These are phyloP conservation scores for Hyaena hyaena DNA, from an alignment of 2,113 vertebrate genomes.

Conservation along the genomic window DNA sequence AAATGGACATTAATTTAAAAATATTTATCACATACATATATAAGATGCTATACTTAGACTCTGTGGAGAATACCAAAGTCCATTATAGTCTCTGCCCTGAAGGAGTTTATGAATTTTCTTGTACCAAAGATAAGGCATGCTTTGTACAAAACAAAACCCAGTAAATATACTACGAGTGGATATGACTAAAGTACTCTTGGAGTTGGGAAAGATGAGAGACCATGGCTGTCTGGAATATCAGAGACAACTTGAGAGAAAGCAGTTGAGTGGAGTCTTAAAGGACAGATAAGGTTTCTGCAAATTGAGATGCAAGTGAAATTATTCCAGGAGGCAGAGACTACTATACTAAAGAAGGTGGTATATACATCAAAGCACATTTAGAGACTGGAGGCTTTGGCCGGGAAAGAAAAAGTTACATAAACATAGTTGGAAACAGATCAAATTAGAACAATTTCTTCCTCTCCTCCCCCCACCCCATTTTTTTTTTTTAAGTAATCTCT, in stretches of 20 bases:
- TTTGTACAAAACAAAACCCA: conserved; percentile 44
- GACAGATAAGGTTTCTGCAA: conserved; percentile 21
- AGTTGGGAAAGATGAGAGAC: conserved; percentile 30
- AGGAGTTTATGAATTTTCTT: conserved; percentile 43
- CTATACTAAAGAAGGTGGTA: not conserved
- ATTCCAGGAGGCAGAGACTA: not conserved
- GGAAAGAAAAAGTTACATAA: not conserved
- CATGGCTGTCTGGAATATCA: not conserved
- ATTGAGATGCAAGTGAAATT: conserved; percentile 10
- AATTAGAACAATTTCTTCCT: not conserved
- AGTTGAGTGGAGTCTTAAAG: not conserved
- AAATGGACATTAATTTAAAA: conserved; percentile 39
- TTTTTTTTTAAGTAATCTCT: not conserved
- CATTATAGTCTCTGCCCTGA: not conserved
- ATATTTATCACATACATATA: not conserved
- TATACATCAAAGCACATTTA: conserved; percentile 20
- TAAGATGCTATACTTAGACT: not conserved
- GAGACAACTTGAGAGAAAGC: not conserved
- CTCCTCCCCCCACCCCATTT: no score
- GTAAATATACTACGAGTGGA: not conserved
- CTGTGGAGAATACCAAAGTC: not conserved
- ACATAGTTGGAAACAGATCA: not conserved
- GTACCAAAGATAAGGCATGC: not conserved
- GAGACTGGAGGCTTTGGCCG: not conserved
- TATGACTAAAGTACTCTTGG: not conserved